These are phyloP conservation scores for Urosaurus nigricauda DNA, from an alignment of 2,797 vertebrate genomes.

Conservation along the genomic window DNA sequence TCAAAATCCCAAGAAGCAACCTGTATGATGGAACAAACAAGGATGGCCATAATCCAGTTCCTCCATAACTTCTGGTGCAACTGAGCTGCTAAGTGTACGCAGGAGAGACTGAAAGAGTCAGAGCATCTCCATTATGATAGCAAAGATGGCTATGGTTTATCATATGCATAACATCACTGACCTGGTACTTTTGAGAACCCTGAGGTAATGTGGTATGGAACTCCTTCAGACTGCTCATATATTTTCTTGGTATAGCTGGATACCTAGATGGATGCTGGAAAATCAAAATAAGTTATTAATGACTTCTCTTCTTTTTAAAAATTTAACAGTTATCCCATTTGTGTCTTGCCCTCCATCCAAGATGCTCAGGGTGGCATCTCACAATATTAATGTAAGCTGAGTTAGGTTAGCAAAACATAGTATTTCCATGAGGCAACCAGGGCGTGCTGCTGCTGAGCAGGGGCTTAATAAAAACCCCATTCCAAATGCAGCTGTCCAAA, in stretches of 20 bases:
- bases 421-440: background rate
- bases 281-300: background rate
- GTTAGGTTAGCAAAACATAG: background rate
- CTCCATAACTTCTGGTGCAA: background rate
- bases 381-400: background rate
- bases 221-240: background rate
- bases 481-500: background rate
- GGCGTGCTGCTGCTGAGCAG: background rate
- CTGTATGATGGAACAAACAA: background rate
- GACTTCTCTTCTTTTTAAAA: background rate
- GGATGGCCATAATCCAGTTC: background rate
- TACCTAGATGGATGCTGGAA: background rate
- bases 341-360: background rate
- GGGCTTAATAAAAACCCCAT: background rate
- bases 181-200: conserved; percentile 1
- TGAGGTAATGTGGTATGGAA: background rate
- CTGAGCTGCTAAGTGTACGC: background rate
- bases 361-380: background rate
- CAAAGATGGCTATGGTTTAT: background rate
- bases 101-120: background rate
- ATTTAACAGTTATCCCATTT: background rate
- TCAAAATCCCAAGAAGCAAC: background rate
- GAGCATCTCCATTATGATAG: background rate
- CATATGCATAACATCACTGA: background rate
- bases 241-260: background rate